phyloP scores from a whole-genome alignment of 2,113 vertebrate species.

The Neomonachus schauinslandi region DNA sequence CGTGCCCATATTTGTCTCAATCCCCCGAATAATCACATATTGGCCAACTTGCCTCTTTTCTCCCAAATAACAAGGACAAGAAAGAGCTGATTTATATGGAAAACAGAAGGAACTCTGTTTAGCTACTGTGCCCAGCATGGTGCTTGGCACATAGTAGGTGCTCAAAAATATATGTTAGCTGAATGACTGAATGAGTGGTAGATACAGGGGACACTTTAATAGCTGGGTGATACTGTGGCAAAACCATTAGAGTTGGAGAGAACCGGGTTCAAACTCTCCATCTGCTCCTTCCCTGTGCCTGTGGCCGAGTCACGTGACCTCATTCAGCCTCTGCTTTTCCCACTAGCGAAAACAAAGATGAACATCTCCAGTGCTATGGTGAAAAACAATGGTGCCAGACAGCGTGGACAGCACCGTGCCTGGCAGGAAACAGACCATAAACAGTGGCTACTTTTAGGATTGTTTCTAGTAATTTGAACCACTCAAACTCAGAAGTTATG shows the following conservation, averaged over 20 bases:
- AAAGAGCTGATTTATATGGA: not conserved
- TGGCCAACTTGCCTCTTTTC: not conserved
- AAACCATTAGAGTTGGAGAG: not conserved
- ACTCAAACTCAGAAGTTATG: not conserved
- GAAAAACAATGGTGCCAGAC: not conserved
- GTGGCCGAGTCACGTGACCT: not conserved
- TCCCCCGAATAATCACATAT: not conserved
- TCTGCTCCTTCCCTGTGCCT: not conserved
- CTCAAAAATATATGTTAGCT: not conserved
- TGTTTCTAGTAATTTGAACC: not conserved
- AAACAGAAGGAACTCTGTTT: not conserved
- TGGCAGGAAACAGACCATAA: not conserved
- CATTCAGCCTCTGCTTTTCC: not conserved
- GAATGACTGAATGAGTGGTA: not conserved
- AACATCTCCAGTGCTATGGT: not conserved
- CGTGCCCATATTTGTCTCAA: not conserved
- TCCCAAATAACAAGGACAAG: not conserved
- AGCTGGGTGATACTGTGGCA: not conserved
- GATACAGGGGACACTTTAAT: not conserved
- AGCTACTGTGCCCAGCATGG: not conserved
- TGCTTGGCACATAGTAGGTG: not conserved
- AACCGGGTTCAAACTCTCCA: not conserved
- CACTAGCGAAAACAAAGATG: not conserved
- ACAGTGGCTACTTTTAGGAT: not conserved
- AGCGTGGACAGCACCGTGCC: fast-evolving